Evolutionary conservation across 2,888 invertebrate genomes (phyloP).

Genomic region (Agrilus biguttatus): DNA sequence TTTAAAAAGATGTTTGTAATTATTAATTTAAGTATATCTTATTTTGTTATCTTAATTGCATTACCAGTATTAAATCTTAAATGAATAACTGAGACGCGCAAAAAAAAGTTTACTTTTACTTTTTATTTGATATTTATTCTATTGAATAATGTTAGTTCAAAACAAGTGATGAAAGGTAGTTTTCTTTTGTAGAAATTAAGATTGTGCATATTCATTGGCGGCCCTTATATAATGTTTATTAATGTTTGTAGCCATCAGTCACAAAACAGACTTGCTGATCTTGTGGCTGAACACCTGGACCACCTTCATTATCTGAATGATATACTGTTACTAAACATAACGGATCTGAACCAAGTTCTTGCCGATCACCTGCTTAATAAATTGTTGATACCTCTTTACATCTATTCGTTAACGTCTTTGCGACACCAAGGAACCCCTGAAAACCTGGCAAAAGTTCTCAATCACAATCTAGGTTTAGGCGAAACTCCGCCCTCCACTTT

Average conservation of each 20-base stretch:
- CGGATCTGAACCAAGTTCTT: constrained; percentile 83
- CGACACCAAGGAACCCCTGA: constrained; percentile 41
- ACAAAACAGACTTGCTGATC: constrained; percentile 76
- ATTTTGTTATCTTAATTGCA: constrained; percentile 17
- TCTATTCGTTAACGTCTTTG: constrained; percentile 62
- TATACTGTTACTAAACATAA: constrained; percentile 82
- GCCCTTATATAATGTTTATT: background rate
- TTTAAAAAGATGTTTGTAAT: background rate
- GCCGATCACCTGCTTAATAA: constrained; percentile 89
- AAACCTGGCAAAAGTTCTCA: constrained; percentile 48
- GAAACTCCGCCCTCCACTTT: constrained; percentile 16
- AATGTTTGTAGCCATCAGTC: constrained; percentile 65
- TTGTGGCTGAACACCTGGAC: constrained; percentile 94
- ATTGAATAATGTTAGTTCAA: too few relatives aligned
- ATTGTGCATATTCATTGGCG: background rate
- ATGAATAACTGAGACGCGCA: too few relatives aligned
- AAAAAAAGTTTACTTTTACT: too few relatives aligned
- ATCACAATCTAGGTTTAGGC: constrained; percentile 40
- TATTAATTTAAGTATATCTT: constrained; percentile 3
- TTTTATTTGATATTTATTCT: too few relatives aligned
- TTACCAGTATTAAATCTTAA: too few relatives aligned
- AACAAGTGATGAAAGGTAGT: too few relatives aligned
- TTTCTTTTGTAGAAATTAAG: too few relatives aligned
- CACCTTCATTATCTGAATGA: constrained; percentile 96
- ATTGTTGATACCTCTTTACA: constrained; percentile 83